Evolutionary conservation across 2,113 vertebrate genomes (phyloP), one percentile per base, ranked within the genome.

Genomic region (Elephas maximus): DNA sequence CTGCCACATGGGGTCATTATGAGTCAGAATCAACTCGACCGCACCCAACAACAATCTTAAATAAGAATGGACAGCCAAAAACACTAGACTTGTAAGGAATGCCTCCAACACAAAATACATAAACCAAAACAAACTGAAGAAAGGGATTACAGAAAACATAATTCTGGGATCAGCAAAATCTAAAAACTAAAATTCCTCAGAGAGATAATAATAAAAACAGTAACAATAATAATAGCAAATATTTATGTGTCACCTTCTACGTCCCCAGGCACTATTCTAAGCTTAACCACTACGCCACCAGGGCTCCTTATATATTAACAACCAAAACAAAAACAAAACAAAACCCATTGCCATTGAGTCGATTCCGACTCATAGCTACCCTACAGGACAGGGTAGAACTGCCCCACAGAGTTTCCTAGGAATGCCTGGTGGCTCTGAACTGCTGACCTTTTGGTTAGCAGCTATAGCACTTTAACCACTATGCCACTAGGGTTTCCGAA

Each of bases 51-150:
- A 48, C 48, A 48, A 48, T 48, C 10, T 95, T 41, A 80, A 53
- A 51, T 45, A 76, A 81, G 79, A 88, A 88, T 45, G 20, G 24
- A 63, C n/a, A 41, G 82, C 6, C 45, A 97, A 92, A 93, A 86
- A 24, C 20, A 92, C 14, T 57, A 20, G 2, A 86, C 28, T 63
- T 63, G 7, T 48, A n/a, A 73, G 81, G 24, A 95, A 90, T 90
- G 17, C 37, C 63, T 94, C 65, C 45, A 86, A 86, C 21, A 65
- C 48, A 23, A 95, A 96, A 76, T 18, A 88, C n/a, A 94, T 26
- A 90, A 65, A 57, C 17, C 6, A 85, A 85, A 96, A 87, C 10
- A 69, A 84, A 88, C 45, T 15, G 28, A 77, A n/a, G 18, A 77
- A 81, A 82, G n/a, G 12, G 92, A 65, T 89, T 48, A 90, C 0